These are phyloP conservation scores for Cyclargus thomasi DNA, from an alignment of 1,140 invertebrate genomes.

Conservation along the genomic window DNA sequence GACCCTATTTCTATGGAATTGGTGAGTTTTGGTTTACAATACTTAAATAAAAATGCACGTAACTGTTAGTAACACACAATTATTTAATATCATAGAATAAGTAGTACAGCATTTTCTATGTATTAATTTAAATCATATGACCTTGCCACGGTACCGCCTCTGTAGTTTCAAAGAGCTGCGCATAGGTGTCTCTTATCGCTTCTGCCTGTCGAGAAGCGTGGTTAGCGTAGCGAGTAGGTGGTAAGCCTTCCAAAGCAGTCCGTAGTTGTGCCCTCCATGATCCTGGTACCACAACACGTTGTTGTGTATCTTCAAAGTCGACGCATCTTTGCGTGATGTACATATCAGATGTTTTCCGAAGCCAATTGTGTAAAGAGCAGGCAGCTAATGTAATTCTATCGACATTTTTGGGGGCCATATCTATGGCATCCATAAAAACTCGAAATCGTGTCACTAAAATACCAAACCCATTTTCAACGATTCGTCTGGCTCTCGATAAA, in stretches of 20 bases:
- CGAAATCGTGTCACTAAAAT: conserved; percentile 26
- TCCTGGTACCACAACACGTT: conserved; percentile 16
- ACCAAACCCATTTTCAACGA: conserved; percentile 27
- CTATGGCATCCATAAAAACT: conserved; percentile 15
- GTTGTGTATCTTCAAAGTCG: conserved; percentile 19
- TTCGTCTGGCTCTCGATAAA: conserved; percentile 24
- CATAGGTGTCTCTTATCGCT: conserved; percentile 22
- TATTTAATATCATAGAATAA: conserved; percentile 27
- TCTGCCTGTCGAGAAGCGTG: conserved; percentile 18
- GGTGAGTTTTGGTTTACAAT: conserved; percentile 23
- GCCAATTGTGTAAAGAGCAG: conserved; percentile 22
- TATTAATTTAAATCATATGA: conserved; percentile 27
- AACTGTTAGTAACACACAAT: conserved; percentile 25
- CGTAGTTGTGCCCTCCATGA: conserved; percentile 16
- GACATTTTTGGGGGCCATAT: conserved; percentile 8
- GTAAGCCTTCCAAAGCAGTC: conserved; percentile 15
- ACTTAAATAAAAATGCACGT: conserved; percentile 26
- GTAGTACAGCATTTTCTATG: conserved; percentile 27
- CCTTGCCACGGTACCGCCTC: conserved; percentile 26
- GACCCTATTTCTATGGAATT: conserved; percentile 24
- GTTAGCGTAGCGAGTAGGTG: conserved; percentile 19
- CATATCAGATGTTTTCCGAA: conserved; percentile 23
- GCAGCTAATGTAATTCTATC: conserved; percentile 9
- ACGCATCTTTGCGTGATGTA: conserved; percentile 23
- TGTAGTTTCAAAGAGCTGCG: conserved; percentile 24